Evolutionary conservation across 2,888 invertebrate species (phyloP), one percentile per base, ranked within the genome.

Genomic region (Escarpia spicata): DNA sequence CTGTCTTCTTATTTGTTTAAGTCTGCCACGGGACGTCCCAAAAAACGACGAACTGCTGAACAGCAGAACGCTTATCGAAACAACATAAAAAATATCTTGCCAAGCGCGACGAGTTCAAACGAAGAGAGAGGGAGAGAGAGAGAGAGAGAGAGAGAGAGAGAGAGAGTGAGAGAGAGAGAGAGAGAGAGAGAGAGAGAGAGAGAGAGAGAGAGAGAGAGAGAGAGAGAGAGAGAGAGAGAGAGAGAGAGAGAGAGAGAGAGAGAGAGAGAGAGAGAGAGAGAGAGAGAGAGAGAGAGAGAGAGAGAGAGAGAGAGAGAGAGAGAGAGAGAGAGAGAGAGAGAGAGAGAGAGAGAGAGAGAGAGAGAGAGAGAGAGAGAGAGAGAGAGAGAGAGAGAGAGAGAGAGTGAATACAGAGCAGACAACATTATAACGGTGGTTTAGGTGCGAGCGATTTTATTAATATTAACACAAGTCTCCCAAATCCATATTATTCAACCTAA

Each of bases 51-150:
- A 37, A 37, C 37, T 37, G 37, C 37, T 37, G 37, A 37, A 37
- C 37, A 37, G 37, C 37, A 37, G 37, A 37, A 37, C 37, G 37
- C 37, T 37, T 37, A 37, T 37, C 37, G 37, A 37, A 37, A 37
- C 37, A 37, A 37, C 37, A 37, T 1, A 37, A 37, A 0, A 37
- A 37, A 37, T 37, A 37, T 37, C 37, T 37, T 37, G 37, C 37
- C 37, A 37, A 37, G 52, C 52, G 37, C 37, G 37, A 37, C 37
- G 37, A 37, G 37, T 37, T 37, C 37, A 37, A 37, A 37, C 37
- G 37, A 92, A 92, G 90, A 91, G 91, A 92, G 90, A 93, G 92
- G 91, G 92, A 93, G 90, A 91, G 92, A 93, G 92, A 92, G 92
- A 92, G 92, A 89, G 92, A 91, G 75, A 92, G 19, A 92, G 52